A percentile compares a stretch with the other conserved stretches of the same genome.
Evolutionary conservation across 2,888 invertebrate species (phyloP).

Genomic region (Drosophila cyrtoloma): DNA sequence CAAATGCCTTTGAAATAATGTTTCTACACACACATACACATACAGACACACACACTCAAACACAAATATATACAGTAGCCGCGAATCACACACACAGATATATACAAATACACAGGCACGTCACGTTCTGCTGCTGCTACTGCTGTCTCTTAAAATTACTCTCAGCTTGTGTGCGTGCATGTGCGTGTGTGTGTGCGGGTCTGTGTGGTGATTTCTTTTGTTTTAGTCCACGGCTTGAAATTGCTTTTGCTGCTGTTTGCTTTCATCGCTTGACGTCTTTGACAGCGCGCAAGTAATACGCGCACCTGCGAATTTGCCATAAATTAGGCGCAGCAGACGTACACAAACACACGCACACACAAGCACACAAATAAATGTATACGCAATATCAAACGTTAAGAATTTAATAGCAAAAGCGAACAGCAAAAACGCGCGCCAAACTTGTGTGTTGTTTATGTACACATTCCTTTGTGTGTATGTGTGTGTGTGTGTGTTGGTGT

Average conservation of each 20-base stretch:
- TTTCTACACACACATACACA: constrained; percentile 21
- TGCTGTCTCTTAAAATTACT: constrained; percentile 26
- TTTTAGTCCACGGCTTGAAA: constrained; percentile 60
- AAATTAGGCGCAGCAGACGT: constrained; percentile 69
- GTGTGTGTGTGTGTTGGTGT: constrained; percentile 16
- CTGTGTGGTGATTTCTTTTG: constrained; percentile 60
- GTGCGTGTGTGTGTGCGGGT: constrained; percentile 18
- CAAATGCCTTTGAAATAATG: constrained; percentile 65
- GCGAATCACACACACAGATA: constrained; percentile 15
- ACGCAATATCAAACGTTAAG: constrained; percentile 49
- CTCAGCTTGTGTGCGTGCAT: constrained; percentile 13
- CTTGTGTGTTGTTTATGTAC: constrained; percentile 31
- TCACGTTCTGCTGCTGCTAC: constrained; percentile 48
- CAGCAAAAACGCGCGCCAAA: constrained; percentile 69
- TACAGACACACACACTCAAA: constrained; percentile 16
- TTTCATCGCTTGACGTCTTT: constrained; percentile 67
- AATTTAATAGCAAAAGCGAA: constrained; percentile 46
- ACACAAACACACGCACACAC: constrained; percentile 24
- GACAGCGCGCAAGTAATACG: constrained; percentile 73
- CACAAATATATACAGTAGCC: constrained; percentile 12
- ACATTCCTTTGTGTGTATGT: constrained; percentile 1
- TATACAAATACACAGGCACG: constrained; percentile 22
- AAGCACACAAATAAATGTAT: constrained; percentile 25
- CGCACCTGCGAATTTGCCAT: constrained; percentile 82
- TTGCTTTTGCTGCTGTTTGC: constrained; percentile 44